Conservation (phyloP, 2,113 vertebrate species). For the Proteles cristata region DNA sequence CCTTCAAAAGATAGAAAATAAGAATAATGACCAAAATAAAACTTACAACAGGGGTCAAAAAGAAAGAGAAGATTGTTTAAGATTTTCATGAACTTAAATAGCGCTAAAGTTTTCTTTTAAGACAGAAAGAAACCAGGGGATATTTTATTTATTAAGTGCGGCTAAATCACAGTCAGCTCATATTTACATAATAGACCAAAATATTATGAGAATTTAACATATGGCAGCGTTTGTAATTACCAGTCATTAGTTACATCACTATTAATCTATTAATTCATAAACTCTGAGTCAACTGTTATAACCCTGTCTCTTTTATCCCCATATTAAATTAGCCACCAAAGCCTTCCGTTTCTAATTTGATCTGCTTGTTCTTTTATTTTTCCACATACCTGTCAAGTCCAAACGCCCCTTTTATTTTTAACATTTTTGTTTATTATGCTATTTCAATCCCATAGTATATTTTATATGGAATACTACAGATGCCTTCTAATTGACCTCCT, state of each 20-base stretch:
- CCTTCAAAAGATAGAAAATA: background rate
- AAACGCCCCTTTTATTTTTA: background rate
- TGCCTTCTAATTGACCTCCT: background rate
- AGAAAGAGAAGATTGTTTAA: background rate
- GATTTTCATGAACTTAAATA: background rate
- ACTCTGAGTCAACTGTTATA: background rate
- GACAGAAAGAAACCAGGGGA: background rate
- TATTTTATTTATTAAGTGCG: background rate
- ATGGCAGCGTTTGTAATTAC: background rate
- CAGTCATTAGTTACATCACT: background rate
- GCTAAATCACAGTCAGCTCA: background rate
- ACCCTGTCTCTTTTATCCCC: background rate
- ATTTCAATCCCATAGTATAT: background rate
- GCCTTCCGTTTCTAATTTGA: background rate
- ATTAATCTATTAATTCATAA: background rate
- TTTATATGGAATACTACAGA: background rate
- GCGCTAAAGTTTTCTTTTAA: background rate
- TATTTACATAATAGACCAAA: background rate
- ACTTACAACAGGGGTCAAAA: background rate
- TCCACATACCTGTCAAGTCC: background rate
- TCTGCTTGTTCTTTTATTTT: background rate
- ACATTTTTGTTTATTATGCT: background rate
- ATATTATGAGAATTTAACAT: background rate
- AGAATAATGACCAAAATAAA: background rate
- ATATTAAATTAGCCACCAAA: background rate